A percentile compares a stretch with the other conserved stretches of the same genome.
Evolutionary conservation across 2,888 invertebrate genomes (phyloP).

Genomic region (Microchrysa polita): DNA sequence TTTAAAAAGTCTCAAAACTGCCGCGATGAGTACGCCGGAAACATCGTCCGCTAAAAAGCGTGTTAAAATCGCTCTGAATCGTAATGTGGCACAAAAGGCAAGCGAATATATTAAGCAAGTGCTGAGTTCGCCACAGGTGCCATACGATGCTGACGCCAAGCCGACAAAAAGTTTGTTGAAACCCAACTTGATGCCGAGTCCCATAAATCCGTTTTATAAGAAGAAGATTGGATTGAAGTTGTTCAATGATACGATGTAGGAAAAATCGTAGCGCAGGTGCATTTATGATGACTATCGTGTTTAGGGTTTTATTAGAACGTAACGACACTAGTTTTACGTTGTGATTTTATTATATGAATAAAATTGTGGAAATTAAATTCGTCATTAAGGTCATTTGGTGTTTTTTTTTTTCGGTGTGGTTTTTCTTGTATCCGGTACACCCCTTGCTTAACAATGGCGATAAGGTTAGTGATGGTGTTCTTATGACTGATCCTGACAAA

Average conservation of each 20-base stretch:
- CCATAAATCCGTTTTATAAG: slow-evolving; percentile 81
- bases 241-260: slow-evolving; percentile 21
- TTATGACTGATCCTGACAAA: no score
- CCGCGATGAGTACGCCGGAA: slow-evolving; percentile 26
- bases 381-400: no score
- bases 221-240: slow-evolving; percentile 63
- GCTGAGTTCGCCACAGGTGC: slow-evolving; percentile 76
- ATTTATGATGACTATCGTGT: no score
- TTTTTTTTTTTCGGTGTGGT: no score
- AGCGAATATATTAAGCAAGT: slow-evolving; percentile 79
- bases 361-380: no score
- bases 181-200: slow-evolving; percentile 72
- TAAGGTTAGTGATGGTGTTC: no score
- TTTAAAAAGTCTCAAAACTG: slow-evolving; percentile 27
- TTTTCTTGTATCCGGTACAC: no score
- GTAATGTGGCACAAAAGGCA: slow-evolving; percentile 76
- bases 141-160: slow-evolving; percentile 75
- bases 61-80: slow-evolving; percentile 77
- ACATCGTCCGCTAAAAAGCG: slow-evolving; percentile 65
- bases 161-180: slow-evolving; percentile 81
- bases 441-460: no score
- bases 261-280: not conserved
- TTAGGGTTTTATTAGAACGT: no score
- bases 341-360: no score
- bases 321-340: no score